Conservation (phyloP, 2,113 vertebrate species). For the Ciconia boyciana region DNA sequence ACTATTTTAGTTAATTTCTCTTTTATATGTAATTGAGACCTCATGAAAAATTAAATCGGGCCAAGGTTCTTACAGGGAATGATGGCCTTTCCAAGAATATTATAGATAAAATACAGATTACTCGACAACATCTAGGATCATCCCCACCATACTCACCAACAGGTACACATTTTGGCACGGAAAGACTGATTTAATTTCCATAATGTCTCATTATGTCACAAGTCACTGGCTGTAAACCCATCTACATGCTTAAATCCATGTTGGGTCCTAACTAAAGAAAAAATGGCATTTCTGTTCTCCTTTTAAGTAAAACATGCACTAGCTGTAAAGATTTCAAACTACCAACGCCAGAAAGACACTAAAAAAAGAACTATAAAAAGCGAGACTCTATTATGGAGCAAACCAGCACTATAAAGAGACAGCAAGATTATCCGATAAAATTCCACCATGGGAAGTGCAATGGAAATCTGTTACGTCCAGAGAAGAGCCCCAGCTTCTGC, state of each 20-base stretch:
- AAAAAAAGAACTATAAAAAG: background rate
- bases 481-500: background rate
- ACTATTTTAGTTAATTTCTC: background rate
- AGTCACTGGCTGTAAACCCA: background rate
- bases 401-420: background rate
- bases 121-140: background rate
- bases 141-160: background rate
- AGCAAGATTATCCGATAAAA: background rate
- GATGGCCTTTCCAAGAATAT: background rate
- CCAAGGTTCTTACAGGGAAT: background rate
- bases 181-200: background rate
- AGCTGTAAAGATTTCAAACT: background rate
- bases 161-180: background rate
- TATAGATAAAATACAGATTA: background rate
- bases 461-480: background rate
- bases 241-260: background rate
- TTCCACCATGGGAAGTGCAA: background rate
- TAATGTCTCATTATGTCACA: background rate
- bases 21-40: background rate
- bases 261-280: background rate
- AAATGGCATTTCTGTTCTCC: background rate
- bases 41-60: background rate
- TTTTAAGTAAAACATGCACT: background rate
- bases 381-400: background rate
- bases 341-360: background rate